A percentile compares a stretch with the other conserved stretches of the same genome.
Evolutionary conservation across 1,140 invertebrate genomes (phyloP).

Genomic region (Formica exsecta): DNA sequence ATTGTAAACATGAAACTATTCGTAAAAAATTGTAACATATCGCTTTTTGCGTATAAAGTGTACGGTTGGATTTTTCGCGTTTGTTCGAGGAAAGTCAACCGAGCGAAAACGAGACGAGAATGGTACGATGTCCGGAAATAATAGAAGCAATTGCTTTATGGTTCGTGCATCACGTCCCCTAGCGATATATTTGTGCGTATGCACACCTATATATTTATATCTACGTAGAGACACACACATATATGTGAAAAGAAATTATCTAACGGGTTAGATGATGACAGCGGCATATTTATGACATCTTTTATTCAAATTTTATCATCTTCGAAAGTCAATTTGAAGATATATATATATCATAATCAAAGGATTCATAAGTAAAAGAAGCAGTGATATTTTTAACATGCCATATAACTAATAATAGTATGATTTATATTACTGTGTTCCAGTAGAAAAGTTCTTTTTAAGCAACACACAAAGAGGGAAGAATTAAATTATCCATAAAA

Average conservation of each 20-base stretch:
- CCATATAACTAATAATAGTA: background rate
- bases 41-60: background rate
- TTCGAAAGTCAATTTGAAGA: background rate
- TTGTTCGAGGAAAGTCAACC: background rate
- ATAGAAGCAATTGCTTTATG: conserved; percentile 32
- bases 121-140: background rate
- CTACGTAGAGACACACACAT: background rate
- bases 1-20: background rate
- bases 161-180: background rate
- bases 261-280: background rate
- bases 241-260: background rate
- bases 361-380: background rate
- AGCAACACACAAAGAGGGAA: background rate
- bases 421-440: background rate
- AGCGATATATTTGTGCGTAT: background rate
- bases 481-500: background rate
- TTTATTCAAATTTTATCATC: background rate
- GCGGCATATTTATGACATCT: background rate
- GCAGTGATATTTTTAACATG: background rate
- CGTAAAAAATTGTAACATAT: background rate
- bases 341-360: background rate
- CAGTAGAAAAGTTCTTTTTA: background rate
- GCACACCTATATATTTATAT: background rate
- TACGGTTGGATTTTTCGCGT: background rate
- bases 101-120: background rate